Conservation (phyloP, 2,888 invertebrate genomes). For the Octodonta nipae region DNA sequence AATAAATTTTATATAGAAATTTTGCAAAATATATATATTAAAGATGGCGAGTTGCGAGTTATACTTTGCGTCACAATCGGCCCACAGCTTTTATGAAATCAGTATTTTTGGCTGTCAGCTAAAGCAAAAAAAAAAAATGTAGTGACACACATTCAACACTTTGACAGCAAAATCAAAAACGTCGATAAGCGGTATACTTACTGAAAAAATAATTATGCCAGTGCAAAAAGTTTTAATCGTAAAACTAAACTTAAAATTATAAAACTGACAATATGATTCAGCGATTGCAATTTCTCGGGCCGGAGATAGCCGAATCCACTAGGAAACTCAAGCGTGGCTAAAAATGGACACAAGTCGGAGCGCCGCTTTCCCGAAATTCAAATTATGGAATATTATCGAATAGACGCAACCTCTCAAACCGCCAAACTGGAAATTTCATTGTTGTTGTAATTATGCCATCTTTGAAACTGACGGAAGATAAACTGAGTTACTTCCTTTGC, state of each 20-base stretch:
- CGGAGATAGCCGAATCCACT: constrained; percentile 20
- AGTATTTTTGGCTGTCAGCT: neutral
- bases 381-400: constrained; percentile 22
- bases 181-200: constrained; percentile 18
- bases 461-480: too few species aligned
- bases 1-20: neutral
- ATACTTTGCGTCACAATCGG: neutral
- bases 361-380: constrained; percentile 20
- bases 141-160: neutral
- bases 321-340: constrained; percentile 27
- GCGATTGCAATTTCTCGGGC: constrained; percentile 15
- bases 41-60: neutral
- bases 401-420: too few species aligned
- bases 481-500: too few species aligned
- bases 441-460: too few species aligned
- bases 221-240: constrained; percentile 23
- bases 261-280: constrained; percentile 26
- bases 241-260: constrained; percentile 26
- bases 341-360: constrained; percentile 30
- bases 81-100: constrained; percentile 1
- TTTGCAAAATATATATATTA: constrained; percentile 3
- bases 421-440: too few species aligned
- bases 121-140: constrained; percentile 1
- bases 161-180: neutral
- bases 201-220: constrained; percentile 26